Evolutionary conservation across 35 echinoderm and acorn worm genomes (phyloP), one percentile per base, ranked within the genome.

Genomic region (Ophiothrix spiculata): DNA sequence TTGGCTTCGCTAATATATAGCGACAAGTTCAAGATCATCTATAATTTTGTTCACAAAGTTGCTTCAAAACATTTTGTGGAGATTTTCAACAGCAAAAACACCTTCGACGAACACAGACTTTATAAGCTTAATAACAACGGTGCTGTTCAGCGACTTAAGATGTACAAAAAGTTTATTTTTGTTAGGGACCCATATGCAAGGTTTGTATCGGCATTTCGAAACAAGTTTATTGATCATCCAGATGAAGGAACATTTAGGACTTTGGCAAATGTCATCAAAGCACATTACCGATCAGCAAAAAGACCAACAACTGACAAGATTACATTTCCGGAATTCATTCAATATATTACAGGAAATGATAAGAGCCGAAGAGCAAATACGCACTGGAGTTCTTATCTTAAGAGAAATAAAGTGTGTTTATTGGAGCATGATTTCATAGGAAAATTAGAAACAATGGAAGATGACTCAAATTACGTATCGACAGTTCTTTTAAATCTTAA

Each of bases 21-120:
- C 19, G 4, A 6, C 6, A 69, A 69, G 23, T 69, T 25, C 60
- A 69, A 69, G 2, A 25, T 69, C 60, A 69, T 69, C 4, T 69
- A 69, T 69, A 69, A 69, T 69, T 69, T 69, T 69, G 60, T 69
- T 4, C 60, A n/a, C 29, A 69, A 69, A 69, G 60, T 69, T 69
- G 60, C 16, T 25, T n/a, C 60, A 10, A 69, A 28, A 25, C 60
- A 69, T 2, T 25, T 69, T 1, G 17, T 69, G 29, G 1, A 69
- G 1, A 69, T 69, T 15, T 25, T 69, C 29, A 69, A 69, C 2
- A n/a, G n/a, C n/a, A 25, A 25, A n/a, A 69, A 15, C 4, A 28
- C 16, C 23, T 69, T 28, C 10, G 10, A 69, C 17, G 60, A 28
- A n/a, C 17, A n/a, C 16, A 15, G 60, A n/a, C 17, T 69, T 15